Evolutionary conservation across 2,797 vertebrate species (phyloP), one percentile per base, ranked within the genome.

Genomic region (Silurus lanzhouensis): DNA sequence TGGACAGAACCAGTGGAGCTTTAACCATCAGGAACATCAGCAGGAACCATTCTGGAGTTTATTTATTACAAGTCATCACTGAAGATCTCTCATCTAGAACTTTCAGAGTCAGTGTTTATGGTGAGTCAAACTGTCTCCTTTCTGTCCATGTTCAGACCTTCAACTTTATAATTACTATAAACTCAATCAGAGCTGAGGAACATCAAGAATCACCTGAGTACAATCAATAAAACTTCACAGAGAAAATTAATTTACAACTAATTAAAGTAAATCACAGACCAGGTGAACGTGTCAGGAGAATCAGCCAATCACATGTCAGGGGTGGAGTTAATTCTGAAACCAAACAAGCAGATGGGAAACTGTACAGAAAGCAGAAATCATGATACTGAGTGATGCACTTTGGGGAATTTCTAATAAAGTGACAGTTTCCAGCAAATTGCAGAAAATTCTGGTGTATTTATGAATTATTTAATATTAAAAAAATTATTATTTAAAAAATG

Each of bases 1-100:
- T 78, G 55, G 10, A 61, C 55, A 61, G 25, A 78, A 38, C 1
- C 27, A 63, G 27, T 79, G 77, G 58, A 79, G 77, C 22, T 79
- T 63, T 79, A 79, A 79, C 77, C 57, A 79, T 79, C 77, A 79
- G 25, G 57, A 79, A 63, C 77, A 63, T 79, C 77, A 79, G 38
- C 77, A 61, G 48, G 48, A 52, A 52, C 48, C 48, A 7, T 52
- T 52, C 48, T 52, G 48, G 48, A 52, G 48, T 52, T 52, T 52
- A 52, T 52, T 52, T 52, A 52, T 52, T 52, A 52, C 48, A 52
- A 0, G 46, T 81, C 1, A 0, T 66, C 1, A 25, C 61, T 52
- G n/a, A 1, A 52, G 61, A 1, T 17, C 6, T 81, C 22, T 48
- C 61, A 81, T 48, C 14, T 17, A 48, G 44, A 6, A 64, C 60